Conservation (phyloP, 2,797 vertebrate species). For the Onychomys arenicola region DNA sequence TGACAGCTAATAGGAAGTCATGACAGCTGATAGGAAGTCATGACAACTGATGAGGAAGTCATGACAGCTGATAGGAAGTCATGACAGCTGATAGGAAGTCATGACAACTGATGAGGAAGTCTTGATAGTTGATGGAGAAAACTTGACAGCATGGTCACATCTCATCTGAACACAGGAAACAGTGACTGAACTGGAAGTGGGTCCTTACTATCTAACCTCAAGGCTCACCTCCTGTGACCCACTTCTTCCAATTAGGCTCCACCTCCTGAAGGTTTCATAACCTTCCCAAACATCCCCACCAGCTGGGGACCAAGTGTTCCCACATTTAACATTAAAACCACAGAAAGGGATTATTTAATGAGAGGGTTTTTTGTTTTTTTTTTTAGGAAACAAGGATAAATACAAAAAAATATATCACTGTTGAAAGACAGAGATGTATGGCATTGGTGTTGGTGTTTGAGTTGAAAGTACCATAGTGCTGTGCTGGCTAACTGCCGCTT, state of each 20-base stretch:
- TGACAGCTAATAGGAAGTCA: neutral
- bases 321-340: neutral
- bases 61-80: neutral
- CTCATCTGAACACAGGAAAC: neutral
- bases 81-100: neutral
- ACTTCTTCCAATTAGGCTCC: neutral
- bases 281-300: neutral
- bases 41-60: neutral
- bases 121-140: neutral
- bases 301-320: neutral
- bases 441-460: neutral
- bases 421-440: neutral
- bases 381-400: neutral
- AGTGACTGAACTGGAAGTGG: neutral
- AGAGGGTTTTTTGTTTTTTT: too few relatives aligned
- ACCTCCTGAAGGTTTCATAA: neutral
- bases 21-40: neutral
- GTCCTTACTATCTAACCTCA: neutral
- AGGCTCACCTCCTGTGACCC: too few relatives aligned
- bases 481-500: neutral
- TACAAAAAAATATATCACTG: neutral
- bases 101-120: neutral
- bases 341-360: too few relatives aligned
- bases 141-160: neutral
- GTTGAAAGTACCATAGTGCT: neutral